Evolutionary conservation across 2,888 invertebrate genomes (phyloP), one percentile per base, ranked within the genome.

Genomic region (Dione vanillae): DNA sequence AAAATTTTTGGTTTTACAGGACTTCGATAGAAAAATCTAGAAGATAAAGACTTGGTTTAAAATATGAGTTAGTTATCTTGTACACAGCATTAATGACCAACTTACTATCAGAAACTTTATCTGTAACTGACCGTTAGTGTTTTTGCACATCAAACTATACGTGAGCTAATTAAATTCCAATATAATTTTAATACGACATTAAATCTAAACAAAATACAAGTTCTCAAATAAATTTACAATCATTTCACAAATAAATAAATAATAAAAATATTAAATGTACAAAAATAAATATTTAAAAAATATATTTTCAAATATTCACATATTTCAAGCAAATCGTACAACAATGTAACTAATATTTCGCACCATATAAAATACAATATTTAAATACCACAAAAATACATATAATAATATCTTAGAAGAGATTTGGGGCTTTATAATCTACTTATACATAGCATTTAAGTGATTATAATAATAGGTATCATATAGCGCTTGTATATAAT

Each of bases 401-500:
- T n/a, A 68, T 62, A 45, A 47, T 45, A 68, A 68, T 43, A 35
- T 61, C 59, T 67, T 65, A 65, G 41, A 41, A 65, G 59, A 52
- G 27, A n/a, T 65, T 67, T 67, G 67, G 59, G 51, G 59, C 67
- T 16, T 67, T 59, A 45, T 62, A 41, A 35, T 19, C 61, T 68
- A 62, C 20, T 62, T 68, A 65, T n/a, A 65, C 59, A 19, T 14
- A 52, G 20, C 47, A 69, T 52, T 71, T 72, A 70, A 49, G 49
- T 49, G 47, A 61, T 61, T 66, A 66, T 47, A 65, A 40, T 49
- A 19, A 65, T 69, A 70, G 73, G 73, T 73, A 73, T 52, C 68
- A 67, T 64, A 70, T 73, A 73, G 73, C 70, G 70, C 68, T 52
- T 67, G 54, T 56, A 49, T 65, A 14, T 16, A 45, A 16, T 47